phyloP scores from a whole-genome alignment of 2,113 vertebrate species.

The Daphoenositta chrysoptera region DNA sequence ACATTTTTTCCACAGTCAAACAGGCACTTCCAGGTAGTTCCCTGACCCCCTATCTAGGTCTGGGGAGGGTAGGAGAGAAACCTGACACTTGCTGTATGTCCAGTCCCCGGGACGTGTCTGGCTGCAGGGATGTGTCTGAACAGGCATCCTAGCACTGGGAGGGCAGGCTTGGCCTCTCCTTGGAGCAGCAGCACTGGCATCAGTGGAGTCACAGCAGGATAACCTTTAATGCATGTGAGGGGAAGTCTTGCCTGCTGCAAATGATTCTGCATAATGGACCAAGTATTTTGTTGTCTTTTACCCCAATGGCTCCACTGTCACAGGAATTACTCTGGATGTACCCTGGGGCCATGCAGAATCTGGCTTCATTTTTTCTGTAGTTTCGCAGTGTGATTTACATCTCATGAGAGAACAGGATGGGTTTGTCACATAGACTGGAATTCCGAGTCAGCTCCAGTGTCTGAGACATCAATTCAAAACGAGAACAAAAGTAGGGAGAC shows the following conservation, averaged over 20 bases:
- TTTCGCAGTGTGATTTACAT: conserved; percentile 2
- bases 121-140: background rate
- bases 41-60: background rate
- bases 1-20: background rate
- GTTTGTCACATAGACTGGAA: background rate
- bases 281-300: conserved; percentile 26
- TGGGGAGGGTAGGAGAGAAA: background rate
- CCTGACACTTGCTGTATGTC: accelerated
- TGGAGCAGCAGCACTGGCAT: background rate
- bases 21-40: background rate
- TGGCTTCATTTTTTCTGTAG: background rate
- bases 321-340: background rate
- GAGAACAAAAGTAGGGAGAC: conserved; percentile 20
- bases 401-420: conserved; percentile 15
- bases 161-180: background rate
- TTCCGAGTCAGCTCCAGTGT: conserved; percentile 17
- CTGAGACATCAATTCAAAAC: conserved; percentile 10
- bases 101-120: accelerated
- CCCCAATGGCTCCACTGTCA: background rate
- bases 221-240: background rate
- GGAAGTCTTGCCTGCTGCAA: background rate
- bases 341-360: background rate
- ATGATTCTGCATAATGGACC: background rate
- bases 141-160: accelerated
- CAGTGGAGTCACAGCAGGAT: background rate